These are phyloP conservation scores for Camponotus pennsylvanicus DNA, from an alignment of 1,140 invertebrate genomes.

Conservation along the genomic window DNA sequence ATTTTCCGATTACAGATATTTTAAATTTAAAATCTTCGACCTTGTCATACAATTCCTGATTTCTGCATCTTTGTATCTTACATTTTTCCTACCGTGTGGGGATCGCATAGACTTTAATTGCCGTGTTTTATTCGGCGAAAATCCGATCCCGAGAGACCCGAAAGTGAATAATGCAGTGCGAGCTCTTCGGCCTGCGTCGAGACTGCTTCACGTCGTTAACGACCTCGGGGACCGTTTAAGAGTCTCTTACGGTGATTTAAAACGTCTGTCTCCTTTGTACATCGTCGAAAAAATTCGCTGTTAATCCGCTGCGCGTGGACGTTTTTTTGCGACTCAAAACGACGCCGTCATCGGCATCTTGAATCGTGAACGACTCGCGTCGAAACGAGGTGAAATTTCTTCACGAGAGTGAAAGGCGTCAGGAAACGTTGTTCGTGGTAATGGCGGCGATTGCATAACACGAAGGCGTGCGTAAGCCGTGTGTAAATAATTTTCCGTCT, in stretches of 20 bases:
- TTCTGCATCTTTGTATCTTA: not conserved
- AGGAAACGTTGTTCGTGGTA: constrained; percentile 56
- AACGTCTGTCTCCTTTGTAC: constrained; percentile 37
- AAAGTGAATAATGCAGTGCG: constrained; percentile 55
- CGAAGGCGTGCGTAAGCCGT: not conserved
- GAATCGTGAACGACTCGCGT: not conserved
- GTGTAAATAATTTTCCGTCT: constrained; percentile 3
- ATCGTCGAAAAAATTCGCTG: constrained; percentile 44
- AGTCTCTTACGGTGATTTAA: constrained; percentile 43
- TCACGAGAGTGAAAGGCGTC: constrained; percentile 73
- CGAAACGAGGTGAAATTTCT: constrained; percentile 82
- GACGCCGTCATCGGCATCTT: not conserved
- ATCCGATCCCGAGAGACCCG: constrained; percentile 38
- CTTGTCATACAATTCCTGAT: not conserved
- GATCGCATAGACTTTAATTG: constrained; percentile 37
- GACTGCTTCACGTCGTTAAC: constrained; percentile 51
- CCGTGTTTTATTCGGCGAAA: constrained; percentile 46
- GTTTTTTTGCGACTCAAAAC: not conserved
- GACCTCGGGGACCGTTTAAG: constrained; percentile 54
- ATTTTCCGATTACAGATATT: not conserved
- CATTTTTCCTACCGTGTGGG: constrained; percentile 1
- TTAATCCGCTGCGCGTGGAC: constrained; percentile 28
- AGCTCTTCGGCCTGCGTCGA: constrained; percentile 35
- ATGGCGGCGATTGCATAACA: constrained; percentile 62
- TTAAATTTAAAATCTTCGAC: not conserved